These are phyloP conservation scores for Myotis davidii DNA, from an alignment of 2,113 vertebrate genomes.

Conservation along the genomic window DNA sequence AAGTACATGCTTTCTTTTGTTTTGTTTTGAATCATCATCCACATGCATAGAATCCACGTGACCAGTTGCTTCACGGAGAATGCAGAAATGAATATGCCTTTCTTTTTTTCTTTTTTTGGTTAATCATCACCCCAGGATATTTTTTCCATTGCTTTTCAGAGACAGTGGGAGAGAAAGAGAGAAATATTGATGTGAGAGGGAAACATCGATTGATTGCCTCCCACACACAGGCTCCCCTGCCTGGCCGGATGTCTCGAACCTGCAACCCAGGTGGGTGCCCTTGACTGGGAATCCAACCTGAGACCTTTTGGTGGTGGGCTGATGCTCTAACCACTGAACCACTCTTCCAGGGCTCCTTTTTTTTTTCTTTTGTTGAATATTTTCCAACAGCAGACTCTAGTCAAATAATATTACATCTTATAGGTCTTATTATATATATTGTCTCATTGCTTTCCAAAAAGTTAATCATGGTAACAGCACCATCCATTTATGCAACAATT, in stretches of 20 bases:
- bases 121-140: no score
- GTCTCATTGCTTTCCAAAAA: slow-evolving; percentile 1
- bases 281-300: no score
- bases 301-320: no score
- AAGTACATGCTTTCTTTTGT: background rate
- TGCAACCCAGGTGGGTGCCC: no score
- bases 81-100: background rate
- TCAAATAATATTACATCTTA: background rate
- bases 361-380: background rate
- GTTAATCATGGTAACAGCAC: background rate
- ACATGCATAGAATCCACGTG: background rate
- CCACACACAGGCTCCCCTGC: no score
- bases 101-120: background rate
- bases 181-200: no score
- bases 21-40: slow-evolving; percentile 7
- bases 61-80: background rate
- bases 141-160: no score
- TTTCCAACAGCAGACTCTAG: background rate
- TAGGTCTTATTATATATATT: background rate
- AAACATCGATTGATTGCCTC: no score
- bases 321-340: no score
- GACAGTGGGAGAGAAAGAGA: no score
- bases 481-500: background rate
- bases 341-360: background rate
- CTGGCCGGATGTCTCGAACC: no score